Base-by-base conservation (phyloP, 1,140 invertebrate species). In the Drosophila leontia region DNA sequence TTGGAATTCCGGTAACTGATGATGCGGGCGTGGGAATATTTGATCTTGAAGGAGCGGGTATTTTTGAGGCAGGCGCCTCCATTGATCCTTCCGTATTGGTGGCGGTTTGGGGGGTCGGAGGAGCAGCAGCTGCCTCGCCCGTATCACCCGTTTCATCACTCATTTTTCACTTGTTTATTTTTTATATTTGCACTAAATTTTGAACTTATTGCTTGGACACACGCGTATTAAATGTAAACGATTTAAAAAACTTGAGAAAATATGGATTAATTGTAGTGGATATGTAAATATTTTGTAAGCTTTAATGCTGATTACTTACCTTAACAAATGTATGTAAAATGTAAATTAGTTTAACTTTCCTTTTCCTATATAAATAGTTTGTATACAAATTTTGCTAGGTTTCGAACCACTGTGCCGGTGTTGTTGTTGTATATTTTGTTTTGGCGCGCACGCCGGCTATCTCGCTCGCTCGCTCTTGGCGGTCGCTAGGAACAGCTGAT, bases 11-110 rank as follows among this genome's bases (percentile, higher is more conserved):
- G 17, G 86, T 90, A 2, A 80, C 68, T 11, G 82, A 86, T 3
- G 83, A 67, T 1, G 75, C 75, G 13, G 85, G 85, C 35, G 78
- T 90, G 29, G 86, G 85, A 48, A 90, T 90, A 62, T 77, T 85
- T 7, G 86, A 91, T 17, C 75, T 67, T 17, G 7, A 50, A 11
- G 74, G 60, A 15, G 35, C 61, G 26, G 63, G 61, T 41, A 77
- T 51, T 50, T 90, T 84, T 2, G 80, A 58, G 11, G 29, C 29
- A 17, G 48, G 29, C 0, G n/a, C 45, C 15, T 45, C 39, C 39
- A 55, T 11, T 3, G 39, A 12, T 41, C 62, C 81, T 11, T 65
- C 56, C 3, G 71, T 35, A 13, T 44, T 45, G 9, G 61, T 53
- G 63, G 37, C 35, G 48, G 15, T 32, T 19, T 42, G 53, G n/a